phyloP scores from a whole-genome alignment of 1,140 invertebrate species.

The Amyelois transitella region DNA sequence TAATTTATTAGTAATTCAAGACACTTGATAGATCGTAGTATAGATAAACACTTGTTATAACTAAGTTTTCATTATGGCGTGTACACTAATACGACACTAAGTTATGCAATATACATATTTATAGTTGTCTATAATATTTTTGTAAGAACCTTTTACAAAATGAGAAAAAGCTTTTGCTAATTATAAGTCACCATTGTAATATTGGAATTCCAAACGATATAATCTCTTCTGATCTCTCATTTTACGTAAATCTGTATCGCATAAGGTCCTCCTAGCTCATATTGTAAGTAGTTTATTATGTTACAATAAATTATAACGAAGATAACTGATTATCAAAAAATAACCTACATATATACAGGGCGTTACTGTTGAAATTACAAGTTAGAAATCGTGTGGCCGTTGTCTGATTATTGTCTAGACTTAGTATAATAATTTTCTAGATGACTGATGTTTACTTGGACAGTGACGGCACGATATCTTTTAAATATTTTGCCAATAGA shows the following conservation, averaged over 20 bases:
- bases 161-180: slow-evolving; percentile 38
- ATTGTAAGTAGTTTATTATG: slow-evolving; percentile 26
- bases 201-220: slow-evolving; percentile 24
- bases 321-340: slow-evolving; percentile 40
- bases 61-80: slow-evolving; percentile 43
- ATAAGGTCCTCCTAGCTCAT: slow-evolving; percentile 23
- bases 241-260: slow-evolving; percentile 19
- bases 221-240: slow-evolving; percentile 39
- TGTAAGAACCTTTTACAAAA: slow-evolving; percentile 50
- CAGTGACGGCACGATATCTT: too few relatives aligned
- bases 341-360: slow-evolving; percentile 18
- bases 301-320: slow-evolving; percentile 25
- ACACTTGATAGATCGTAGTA: slow-evolving; percentile 25
- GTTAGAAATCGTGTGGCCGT: neutral
- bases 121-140: slow-evolving; percentile 53
- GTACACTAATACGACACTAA: slow-evolving; percentile 45
- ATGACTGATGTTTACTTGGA: too few relatives aligned
- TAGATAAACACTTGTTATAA: slow-evolving; percentile 37
- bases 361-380: neutral
- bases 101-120: slow-evolving; percentile 48
- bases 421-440: neutral
- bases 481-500: too few relatives aligned
- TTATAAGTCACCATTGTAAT: slow-evolving; percentile 26
- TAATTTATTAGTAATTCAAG: slow-evolving; percentile 16
- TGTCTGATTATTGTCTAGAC: neutral